Percentiles rank a stretch among this genome's conserved stretches.
These are phyloP conservation scores for Neomonachus schauinslandi DNA, from an alignment of 2,113 vertebrate species.

Conservation along the genomic window DNA sequence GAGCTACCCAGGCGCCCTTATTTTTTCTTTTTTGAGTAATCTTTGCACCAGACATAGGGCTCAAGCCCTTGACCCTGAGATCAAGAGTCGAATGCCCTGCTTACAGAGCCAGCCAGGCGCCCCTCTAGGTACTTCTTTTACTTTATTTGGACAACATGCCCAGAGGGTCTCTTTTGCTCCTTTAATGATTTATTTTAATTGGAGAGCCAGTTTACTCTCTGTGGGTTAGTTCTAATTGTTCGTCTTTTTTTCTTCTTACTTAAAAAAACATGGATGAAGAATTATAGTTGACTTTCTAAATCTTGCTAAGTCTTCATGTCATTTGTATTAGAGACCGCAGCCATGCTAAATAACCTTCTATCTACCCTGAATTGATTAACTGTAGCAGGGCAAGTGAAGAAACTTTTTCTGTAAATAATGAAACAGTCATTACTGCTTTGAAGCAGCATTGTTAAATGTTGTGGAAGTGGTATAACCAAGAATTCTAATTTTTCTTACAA, in stretches of 20 bases:
- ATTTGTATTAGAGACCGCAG: background rate
- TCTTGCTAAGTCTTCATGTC: background rate
- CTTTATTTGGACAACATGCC: background rate
- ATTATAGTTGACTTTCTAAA: constrained; percentile 1
- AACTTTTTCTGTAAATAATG: constrained; percentile 8
- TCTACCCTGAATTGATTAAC: background rate
- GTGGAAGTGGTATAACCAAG: background rate
- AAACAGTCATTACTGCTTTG: background rate
- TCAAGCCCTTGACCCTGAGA: background rate
- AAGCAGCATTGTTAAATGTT: constrained; percentile 19
- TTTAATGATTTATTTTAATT: constrained; percentile 33
- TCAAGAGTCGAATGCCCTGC: background rate
- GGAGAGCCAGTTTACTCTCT: background rate
- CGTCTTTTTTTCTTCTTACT: background rate
- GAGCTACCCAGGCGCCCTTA: background rate
- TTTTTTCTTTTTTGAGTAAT: background rate
- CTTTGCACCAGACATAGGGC: background rate
- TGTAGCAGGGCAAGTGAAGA: background rate
- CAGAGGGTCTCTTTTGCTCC: background rate
- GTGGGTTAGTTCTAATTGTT: background rate
- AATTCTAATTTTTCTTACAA: background rate
- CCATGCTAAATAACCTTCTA: background rate
- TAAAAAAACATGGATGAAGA: background rate
- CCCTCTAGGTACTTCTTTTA: background rate
- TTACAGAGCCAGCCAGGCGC: background rate